These are phyloP conservation scores for Tetragonisca angustula DNA, from an alignment of 2,888 invertebrate genomes.

Conservation along the genomic window DNA sequence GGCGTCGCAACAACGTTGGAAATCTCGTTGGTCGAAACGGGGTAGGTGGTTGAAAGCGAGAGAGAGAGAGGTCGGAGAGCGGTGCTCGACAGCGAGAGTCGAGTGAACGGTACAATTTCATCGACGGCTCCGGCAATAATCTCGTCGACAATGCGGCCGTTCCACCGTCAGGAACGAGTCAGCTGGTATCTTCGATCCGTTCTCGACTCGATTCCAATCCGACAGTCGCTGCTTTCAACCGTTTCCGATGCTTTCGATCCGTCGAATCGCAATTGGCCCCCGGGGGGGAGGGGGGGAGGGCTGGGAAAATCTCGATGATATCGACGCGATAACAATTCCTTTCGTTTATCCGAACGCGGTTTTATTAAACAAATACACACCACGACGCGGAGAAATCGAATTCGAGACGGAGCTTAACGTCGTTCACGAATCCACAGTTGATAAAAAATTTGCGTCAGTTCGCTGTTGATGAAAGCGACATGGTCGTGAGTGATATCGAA, in stretches of 20 bases:
- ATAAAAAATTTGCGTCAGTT: no score
- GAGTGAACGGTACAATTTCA: constrained; percentile 68
- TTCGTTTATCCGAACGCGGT: not conserved
- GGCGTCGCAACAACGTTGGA: constrained; percentile 38
- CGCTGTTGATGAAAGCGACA: no score
- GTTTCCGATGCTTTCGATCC: constrained; percentile 9
- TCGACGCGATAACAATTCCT: not conserved
- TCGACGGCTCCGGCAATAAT: constrained; percentile 63
- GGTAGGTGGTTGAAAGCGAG: constrained; percentile 26
- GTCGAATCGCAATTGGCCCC: constrained; percentile 1
- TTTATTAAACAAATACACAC: not conserved
- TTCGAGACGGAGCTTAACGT: not conserved
- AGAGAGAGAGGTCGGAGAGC: constrained; percentile 31
- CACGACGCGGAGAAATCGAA: not conserved
- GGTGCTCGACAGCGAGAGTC: constrained; percentile 51
- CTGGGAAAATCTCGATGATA: constrained; percentile 16
- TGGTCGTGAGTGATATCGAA: no score
- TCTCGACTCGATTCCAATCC: constrained; percentile 27
- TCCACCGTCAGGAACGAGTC: constrained; percentile 58
- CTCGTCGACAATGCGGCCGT: constrained; percentile 57
- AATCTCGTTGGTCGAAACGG: constrained; percentile 38
- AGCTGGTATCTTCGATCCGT: constrained; percentile 70
- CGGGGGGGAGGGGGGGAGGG: no score
- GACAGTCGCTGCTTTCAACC: constrained; percentile 25
- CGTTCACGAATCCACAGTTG: no score